Evolutionary conservation across 2,797 vertebrate species (phyloP).

Genomic region (Myotis planiceps): DNA sequence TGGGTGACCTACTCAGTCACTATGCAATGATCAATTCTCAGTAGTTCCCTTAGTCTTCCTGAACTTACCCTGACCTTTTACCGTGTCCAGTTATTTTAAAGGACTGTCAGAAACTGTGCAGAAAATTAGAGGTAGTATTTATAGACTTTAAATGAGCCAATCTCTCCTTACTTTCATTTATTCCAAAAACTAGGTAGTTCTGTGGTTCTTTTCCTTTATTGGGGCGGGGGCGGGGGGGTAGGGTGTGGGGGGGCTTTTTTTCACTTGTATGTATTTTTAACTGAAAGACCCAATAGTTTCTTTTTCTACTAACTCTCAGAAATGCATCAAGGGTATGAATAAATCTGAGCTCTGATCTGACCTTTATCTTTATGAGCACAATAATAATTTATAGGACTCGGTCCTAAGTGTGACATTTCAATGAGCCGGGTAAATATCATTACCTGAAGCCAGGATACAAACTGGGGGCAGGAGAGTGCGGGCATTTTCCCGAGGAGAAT

Average conservation of each 20-base stretch:
- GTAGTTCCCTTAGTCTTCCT: neutral
- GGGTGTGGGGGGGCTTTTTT: neutral
- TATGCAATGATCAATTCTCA: neutral
- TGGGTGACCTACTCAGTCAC: neutral
- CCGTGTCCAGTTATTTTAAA: slow-evolving; percentile 16
- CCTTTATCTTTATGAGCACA: slow-evolving; percentile 78
- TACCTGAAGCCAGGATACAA: slow-evolving; percentile 45
- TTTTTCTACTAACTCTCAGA: slow-evolving; percentile 62
- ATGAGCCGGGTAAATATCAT: slow-evolving; percentile 80
- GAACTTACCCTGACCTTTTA: slow-evolving; percentile 10
- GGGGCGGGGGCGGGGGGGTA: too few relatives aligned
- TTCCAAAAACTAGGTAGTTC: neutral
- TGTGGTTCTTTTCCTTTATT: slow-evolving; percentile 2
- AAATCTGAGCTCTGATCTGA: slow-evolving; percentile 77
- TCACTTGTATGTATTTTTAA: slow-evolving; percentile 44
- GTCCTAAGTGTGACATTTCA: slow-evolving; percentile 80
- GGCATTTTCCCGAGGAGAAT: slow-evolving; percentile 41
- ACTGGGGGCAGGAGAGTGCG: neutral
- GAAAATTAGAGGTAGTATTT: slow-evolving; percentile 5
- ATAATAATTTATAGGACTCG: slow-evolving; percentile 77
- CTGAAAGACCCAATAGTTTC: slow-evolving; percentile 24
- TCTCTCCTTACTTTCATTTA: slow-evolving; percentile 16
- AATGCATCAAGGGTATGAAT: slow-evolving; percentile 65
- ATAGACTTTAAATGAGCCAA: slow-evolving; percentile 14
- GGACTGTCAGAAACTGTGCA: slow-evolving; percentile 18